These are phyloP conservation scores for Yasuhikotakia modesta DNA, from an alignment of 2,797 vertebrate species.

Conservation along the genomic window DNA sequence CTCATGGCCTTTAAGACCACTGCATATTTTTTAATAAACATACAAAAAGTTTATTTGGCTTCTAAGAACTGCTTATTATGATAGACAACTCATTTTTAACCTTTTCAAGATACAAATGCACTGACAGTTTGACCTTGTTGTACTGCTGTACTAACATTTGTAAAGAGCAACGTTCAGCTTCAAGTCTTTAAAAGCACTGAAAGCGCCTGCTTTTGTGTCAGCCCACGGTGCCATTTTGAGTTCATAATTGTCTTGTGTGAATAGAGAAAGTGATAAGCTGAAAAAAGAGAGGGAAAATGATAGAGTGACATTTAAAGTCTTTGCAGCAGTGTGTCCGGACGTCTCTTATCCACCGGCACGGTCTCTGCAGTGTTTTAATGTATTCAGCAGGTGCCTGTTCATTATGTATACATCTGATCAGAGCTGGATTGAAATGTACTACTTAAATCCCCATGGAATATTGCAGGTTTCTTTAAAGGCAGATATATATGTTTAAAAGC, in stretches of 20 bases:
- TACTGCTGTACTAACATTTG: constrained; percentile 31
- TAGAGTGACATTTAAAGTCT: constrained; percentile 19
- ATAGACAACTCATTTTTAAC: constrained; percentile 8
- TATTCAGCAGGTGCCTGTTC: constrained; percentile 1
- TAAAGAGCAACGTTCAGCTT: constrained; percentile 11
- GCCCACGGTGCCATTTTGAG: neutral
- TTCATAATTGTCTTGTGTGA: constrained; percentile 8
- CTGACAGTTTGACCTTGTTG: constrained; percentile 16
- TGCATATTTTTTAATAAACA: neutral
- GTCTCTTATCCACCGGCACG: constrained; percentile 5
- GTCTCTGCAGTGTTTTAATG: neutral
- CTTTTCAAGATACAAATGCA: constrained; percentile 21
- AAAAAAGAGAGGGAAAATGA: constrained; percentile 5
- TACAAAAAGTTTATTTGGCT: neutral
- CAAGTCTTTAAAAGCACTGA: constrained; percentile 15
- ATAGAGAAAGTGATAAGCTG: constrained; percentile 23
- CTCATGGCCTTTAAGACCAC: neutral
- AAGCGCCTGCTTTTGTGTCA: neutral
- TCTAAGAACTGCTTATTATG: constrained; percentile 4
- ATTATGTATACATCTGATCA: constrained; percentile 20
- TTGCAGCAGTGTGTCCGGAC: neutral
- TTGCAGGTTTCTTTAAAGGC: neutral
- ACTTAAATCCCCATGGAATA: constrained; percentile 4
- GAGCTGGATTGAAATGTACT: constrained; percentile 11
- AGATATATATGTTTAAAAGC: neutral